Evolutionary conservation across 2,888 invertebrate genomes (phyloP).

Genomic region (Drymonia ruficornis): DNA sequence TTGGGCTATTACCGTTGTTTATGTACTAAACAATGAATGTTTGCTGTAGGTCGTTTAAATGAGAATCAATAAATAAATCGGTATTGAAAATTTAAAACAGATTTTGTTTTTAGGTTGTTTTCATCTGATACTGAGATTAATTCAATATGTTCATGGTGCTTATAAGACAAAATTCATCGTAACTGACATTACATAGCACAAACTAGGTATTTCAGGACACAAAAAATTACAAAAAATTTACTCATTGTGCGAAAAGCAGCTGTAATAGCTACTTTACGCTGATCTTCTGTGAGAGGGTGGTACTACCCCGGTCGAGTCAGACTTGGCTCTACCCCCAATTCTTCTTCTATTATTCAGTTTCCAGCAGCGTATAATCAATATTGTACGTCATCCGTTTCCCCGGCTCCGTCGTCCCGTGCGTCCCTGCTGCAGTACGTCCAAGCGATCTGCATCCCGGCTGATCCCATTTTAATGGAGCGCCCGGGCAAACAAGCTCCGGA

Average conservation of each 20-base stretch:
- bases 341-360: not conserved
- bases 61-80: not conserved
- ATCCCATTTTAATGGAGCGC: constrained; percentile 85
- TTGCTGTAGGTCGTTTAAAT: constrained; percentile 15
- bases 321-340: too few relatives aligned
- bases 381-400: constrained; percentile 43
- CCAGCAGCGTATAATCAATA: constrained; percentile 31
- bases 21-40: constrained; percentile 31
- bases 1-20: constrained; percentile 55
- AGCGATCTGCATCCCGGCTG: constrained; percentile 82
- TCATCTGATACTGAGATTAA: too few relatives aligned
- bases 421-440: constrained; percentile 63
- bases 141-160: too few relatives aligned
- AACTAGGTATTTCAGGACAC: not conserved
- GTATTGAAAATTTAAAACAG: not conserved
- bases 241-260: too few relatives aligned
- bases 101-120: too few relatives aligned
- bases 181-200: not conserved
- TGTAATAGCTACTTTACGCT: too few relatives aligned
- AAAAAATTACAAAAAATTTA: too few relatives aligned
- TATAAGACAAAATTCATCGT: too few relatives aligned
- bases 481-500: constrained; percentile 81
- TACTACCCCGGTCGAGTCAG: too few relatives aligned
- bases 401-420: constrained; percentile 44
- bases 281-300: too few relatives aligned